Base-by-base conservation (phyloP, 2,888 invertebrate species). In the Vanessa cardui region DNA sequence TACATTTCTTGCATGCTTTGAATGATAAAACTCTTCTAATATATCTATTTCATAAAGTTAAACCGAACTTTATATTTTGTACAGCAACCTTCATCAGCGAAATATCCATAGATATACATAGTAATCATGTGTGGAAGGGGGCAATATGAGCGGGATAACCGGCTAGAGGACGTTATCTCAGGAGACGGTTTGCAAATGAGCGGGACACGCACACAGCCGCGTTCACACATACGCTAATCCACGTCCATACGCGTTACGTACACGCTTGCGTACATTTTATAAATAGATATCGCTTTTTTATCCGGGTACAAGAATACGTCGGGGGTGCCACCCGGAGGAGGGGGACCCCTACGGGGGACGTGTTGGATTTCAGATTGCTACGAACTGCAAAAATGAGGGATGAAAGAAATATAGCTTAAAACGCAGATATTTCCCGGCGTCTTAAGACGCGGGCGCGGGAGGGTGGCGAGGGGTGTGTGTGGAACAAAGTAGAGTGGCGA, bases 351-450 rank as follows among this genome's bases (percentile, higher is more conserved):
- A 88, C 88, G 89, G 91, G 92, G 90, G 93, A 90, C 92, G 93
- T 92, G 91, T 91, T 91, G 92, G 93, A 90, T 92, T 92, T 91
- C 92, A 93, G 93, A 93, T 93, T 93, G 93, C 93, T 93, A 92
- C 93, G 92, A 92, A 93, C 93, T 93, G 93, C 93, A 93, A 93
- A 93, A 93, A 93, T 93, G 93, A 93, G 93, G 93, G 93, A 93
- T 93, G 93, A 93, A 93, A 93, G 93, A 93, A 93, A 93, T 93
- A 93, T 93, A 93, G 93, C 93, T 93, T 93, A 93, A 93, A 93
- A 93, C 93, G 93, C 92, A 93, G 93, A 93, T 93, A 92, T 92
- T 92, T 92, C 90, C 90, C 90, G 92, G 89, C 92, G 90, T 92
- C 92, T 92, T 92, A 89, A 92, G 91, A 88, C 86, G 82, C 81